Evolutionary conservation across 2,113 vertebrate species (phyloP), one percentile per base, ranked within the genome.

Genomic region (Zootoca vivipara): DNA sequence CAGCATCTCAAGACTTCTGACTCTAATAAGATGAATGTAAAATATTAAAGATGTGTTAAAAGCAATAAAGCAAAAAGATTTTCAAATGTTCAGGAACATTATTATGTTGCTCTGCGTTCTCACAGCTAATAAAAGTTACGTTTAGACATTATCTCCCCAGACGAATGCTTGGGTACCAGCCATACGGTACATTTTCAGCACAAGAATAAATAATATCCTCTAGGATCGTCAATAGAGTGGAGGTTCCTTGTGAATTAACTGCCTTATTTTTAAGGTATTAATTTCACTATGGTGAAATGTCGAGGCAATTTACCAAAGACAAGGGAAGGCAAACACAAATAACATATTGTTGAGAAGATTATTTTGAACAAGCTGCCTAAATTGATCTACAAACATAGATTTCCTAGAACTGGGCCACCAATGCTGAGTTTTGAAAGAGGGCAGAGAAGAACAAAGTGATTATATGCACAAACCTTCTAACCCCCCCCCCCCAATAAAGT

Each of bases 21-120:
- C 95, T 96, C 64, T 96, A 96, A 96, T 95, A 97, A 96, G 95
- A 97, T 93, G 93, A 96, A 97, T 97, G 94, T 96, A 96, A 97
- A 97, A 97, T 96, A 97, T 97, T 97, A 97, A 97, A 96, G 89
- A 94, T 90, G 89, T 89, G 92, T 96, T 97, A 95, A 95, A 96
- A 95, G 94, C 95, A 95, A 95, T 97, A 96, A 96, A 97, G 96
- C 90, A 92, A 93, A 95, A 95, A 95, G 88, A 94, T 96, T 95
- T 95, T 95, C 90, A 93, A 94, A 95, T 92, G 93, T 93, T 96
- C 93, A 95, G 92, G 92, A 95, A 89, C 88, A 91, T 92, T 92
- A 73, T 92, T 38, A 2, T 96, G 95, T 94, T 56, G 30, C 88
- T 92, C 82, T 90, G 88, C 93, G 94, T 93, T 95, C 92, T 90